Evolutionary conservation across 2,888 invertebrate species (phyloP), one percentile per base, ranked within the genome.

Genomic region (Aleiodes testaceus): DNA sequence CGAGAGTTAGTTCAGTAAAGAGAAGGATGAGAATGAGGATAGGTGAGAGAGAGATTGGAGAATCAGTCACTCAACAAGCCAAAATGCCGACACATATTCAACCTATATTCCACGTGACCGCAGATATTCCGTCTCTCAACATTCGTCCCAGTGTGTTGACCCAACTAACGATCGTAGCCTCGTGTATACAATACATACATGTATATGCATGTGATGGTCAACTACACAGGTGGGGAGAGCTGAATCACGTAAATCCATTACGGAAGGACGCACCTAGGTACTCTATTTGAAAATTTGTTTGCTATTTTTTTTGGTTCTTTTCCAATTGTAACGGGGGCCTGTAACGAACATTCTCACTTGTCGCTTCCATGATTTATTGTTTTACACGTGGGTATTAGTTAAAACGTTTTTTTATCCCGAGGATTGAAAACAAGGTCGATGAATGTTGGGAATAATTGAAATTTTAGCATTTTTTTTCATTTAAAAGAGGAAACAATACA

Each of bases 141-240:
- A 67, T 55, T 16, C 55, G 45, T 26, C 44, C n/a, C 63, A 45
- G 49, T 16, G 55, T 63, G 72, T 75, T 76, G 72, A 71, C 52
- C 66, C 52, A 74, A 74, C 76, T 76, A 76, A 75, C 75, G 76
- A 76, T 73, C 69, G 66, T 66, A 26, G 14, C 44, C 59, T 68
- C 42, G 16, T 59, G 55, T 55, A 36, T 7, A 66, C 66, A 49
- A 36, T 36, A 11, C 36, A 11, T 36, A 11, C 9, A 9, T 30
- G 14, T 55, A 30, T n/a, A 30, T 11, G 18, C 5, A 50, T 50
- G 30, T 26, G 30, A 16, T 30, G 55, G n/a, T 30, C 55, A 26
- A 30, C 16, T 55, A 36, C 0, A 9, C 9, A 36, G 36, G 36
- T 36, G 36, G 36, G 36, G 26, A 12, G n/a, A 18, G 18, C 53